Percentiles rank a stretch among this genome's conserved stretches.
Evolutionary conservation across 2,888 invertebrate genomes (phyloP).

Genomic region (Plemyria rubiginata): DNA sequence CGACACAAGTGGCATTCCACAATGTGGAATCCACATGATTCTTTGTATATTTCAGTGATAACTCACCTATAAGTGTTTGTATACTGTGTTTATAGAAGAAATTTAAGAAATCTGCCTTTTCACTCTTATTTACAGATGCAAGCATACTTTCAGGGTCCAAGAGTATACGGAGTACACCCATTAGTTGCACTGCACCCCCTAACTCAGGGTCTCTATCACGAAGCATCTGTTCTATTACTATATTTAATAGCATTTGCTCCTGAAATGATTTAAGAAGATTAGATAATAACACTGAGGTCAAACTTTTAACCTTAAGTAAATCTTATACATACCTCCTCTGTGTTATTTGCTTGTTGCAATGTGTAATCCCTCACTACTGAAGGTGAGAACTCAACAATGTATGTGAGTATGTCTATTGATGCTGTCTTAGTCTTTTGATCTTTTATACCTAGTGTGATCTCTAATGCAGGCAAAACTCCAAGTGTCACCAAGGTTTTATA

Average conservation of each 20-base stretch:
- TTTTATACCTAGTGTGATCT: slow-evolving; percentile 95
- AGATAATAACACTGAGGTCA: slow-evolving; percentile 30
- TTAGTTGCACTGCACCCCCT: slow-evolving; percentile 98
- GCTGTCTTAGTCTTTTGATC: slow-evolving; percentile 98
- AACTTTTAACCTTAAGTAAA: slow-evolving; percentile 19
- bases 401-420: slow-evolving; percentile 98
- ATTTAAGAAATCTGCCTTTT: slow-evolving; percentile 98
- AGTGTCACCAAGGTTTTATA: slow-evolving; percentile 96
- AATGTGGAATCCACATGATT: no score
- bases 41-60: not conserved
- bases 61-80: slow-evolving; percentile 95
- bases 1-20: no score
- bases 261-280: slow-evolving; percentile 69
- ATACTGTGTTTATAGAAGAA: slow-evolving; percentile 99
- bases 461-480: slow-evolving; percentile 94
- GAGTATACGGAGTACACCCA: slow-evolving; percentile 96
- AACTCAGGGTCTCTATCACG: slow-evolving; percentile 98
- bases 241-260: slow-evolving; percentile 97
- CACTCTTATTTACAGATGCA: slow-evolving; percentile 95
- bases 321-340: slow-evolving; percentile 90
- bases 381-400: slow-evolving; percentile 99
- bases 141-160: slow-evolving; percentile 99
- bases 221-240: slow-evolving; percentile 99
- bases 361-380: slow-evolving; percentile 98
- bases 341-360: slow-evolving; percentile 94